Evolutionary conservation across 35 echinoderm and acorn worm genomes (phyloP).

Genomic region (Apostichopus parvimensis): DNA sequence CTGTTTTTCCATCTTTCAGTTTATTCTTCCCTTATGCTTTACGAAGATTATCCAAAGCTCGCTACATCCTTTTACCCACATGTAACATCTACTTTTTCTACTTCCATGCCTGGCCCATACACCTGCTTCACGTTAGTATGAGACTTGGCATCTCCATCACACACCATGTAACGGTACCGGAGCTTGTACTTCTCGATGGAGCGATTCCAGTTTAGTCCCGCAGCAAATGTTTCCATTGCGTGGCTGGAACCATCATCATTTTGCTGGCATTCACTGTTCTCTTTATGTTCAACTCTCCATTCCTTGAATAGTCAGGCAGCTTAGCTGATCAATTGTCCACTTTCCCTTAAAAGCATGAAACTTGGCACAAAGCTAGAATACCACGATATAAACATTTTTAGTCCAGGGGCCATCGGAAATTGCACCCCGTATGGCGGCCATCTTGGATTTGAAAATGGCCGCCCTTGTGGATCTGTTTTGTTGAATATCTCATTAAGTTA

Average conservation of each 20-base stretch:
- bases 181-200: constrained; percentile 10
- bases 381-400: constrained; percentile 38
- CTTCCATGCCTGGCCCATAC: constrained; percentile 4
- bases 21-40: background rate
- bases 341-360: background rate
- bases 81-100: constrained; percentile 39
- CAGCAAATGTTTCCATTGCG: background rate
- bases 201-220: background rate
- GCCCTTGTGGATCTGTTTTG: constrained; percentile 29
- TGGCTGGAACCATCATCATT: constrained; percentile 16
- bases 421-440: constrained; percentile 54
- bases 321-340: no score
- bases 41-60: constrained; percentile 11
- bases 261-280: background rate
- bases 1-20: background rate
- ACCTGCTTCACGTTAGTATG: background rate
- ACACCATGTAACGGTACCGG: constrained; percentile 34
- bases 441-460: constrained; percentile 55
- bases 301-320: background rate
- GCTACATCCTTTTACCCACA: constrained; percentile 51
- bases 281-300: background rate
- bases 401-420: constrained; percentile 53
- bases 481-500: constrained; percentile 42
- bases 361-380: constrained; percentile 39
- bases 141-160: constrained; percentile 40